Percentiles rank a stretch among this genome's conserved stretches.
These are phyloP conservation scores for Tachina lurida DNA, from an alignment of 2,888 invertebrate species.

Conservation along the genomic window DNA sequence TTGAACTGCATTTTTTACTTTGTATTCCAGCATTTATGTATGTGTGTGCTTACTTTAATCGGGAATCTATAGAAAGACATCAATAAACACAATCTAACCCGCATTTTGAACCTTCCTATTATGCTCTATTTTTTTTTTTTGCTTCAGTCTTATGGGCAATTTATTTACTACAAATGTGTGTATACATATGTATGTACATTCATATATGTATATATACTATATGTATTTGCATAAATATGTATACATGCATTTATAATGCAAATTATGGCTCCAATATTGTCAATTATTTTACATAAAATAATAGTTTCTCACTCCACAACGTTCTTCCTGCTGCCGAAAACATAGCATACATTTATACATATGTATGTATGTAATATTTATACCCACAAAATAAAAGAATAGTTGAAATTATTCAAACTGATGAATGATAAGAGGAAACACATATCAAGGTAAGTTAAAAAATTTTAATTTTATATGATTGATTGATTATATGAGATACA, in stretches of 20 bases:
- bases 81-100: conserved; percentile 37
- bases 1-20: conserved; percentile 34
- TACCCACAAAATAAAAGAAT: no score
- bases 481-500: no score
- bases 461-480: not conserved
- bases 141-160: conserved; percentile 12
- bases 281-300: conserved; percentile 6
- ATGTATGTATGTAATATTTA: no score
- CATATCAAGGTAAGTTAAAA: conserved; percentile 44
- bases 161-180: conserved; percentile 20
- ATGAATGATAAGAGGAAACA: not conserved
- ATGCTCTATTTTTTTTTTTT: conserved; percentile 8
- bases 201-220: no score
- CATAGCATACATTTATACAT: not conserved
- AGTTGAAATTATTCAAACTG: no score
- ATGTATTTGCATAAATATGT: no score
- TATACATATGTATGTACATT: no score
- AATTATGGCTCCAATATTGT: not conserved
- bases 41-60: conserved; percentile 16
- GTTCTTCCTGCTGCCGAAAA: not conserved
- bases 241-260: not conserved
- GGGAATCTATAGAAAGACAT: conserved; percentile 23
- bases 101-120: conserved; percentile 57
- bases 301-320: conserved; percentile 12
- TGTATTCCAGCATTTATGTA: not conserved